Evolutionary conservation across 2,113 vertebrate species (phyloP), one percentile per base, ranked within the genome.

Genomic region (Xiphophorus couchianus): DNA sequence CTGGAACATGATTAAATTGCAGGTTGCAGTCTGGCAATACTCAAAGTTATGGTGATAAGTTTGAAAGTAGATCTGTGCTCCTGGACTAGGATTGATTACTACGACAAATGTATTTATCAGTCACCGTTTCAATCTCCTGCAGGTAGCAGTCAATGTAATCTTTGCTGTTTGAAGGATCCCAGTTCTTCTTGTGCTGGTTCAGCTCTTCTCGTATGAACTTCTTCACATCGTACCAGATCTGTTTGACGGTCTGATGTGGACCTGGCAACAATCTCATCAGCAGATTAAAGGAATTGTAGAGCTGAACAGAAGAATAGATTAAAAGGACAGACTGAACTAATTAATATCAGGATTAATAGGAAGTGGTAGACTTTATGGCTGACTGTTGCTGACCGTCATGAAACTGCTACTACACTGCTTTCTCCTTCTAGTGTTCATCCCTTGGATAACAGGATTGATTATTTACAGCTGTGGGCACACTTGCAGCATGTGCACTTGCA

Each of bases 61-160:
- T 58, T 58, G 5, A 64, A 64, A 64, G 15, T 35, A 17, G 30
- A 3, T 64, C 6, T 64, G 2, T 33, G 30, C 15, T 54, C 51
- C 51, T 7, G 22, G 9, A 4, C 3, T 42, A 3, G 4, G 1
- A 42, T 14, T 42, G 39, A 42, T 42, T 42, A 14, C 39, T 42
- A 15, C 12, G 15, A 42, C 14, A 42, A 48, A 19, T 1, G 2
- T 54, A 8, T 22, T 28, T 58, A 3, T 1, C 4, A 48, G 0
- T 68, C 65, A 96, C 96, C 94, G 87, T 95, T 71, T 91, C 66
- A 7, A 96, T 95, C 89, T 96, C 94, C 2, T 73, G 91, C 37
- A 97, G 89, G 75, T 93, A 96, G 76, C 92, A 93, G 79, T 96
- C 95, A 0, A 96, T 95, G 77, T 92, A 95, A 78, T 96, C 96